These are phyloP conservation scores for Machaerirhynchus nigripectus DNA, from an alignment of 2,113 vertebrate genomes.

Conservation along the genomic window DNA sequence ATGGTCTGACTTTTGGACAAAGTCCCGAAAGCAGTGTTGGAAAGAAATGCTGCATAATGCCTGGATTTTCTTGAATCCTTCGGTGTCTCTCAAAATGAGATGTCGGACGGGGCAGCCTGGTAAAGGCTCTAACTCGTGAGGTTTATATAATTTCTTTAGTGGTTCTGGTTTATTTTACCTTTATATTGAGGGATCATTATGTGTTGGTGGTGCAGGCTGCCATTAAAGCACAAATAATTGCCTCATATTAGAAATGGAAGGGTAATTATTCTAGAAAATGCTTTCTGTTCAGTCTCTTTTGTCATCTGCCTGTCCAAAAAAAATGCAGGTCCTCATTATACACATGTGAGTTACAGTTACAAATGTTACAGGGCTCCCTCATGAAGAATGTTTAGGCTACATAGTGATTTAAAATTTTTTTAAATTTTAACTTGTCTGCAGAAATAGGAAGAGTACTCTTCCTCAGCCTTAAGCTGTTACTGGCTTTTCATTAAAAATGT, in stretches of 20 bases:
- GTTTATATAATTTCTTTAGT: neutral
- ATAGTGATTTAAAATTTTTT: neutral
- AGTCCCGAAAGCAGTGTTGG: neutral
- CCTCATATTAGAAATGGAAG: neutral
- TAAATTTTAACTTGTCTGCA: neutral
- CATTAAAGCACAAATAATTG: neutral
- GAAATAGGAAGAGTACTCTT: neutral
- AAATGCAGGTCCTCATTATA: neutral
- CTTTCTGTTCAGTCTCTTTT: neutral
- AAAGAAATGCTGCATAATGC: neutral
- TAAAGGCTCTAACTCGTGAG: neutral
- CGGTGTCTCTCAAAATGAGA: neutral
- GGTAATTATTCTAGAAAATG: constrained; percentile 9
- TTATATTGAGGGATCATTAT: neutral
- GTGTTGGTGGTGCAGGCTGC: neutral
- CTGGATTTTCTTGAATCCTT: neutral
- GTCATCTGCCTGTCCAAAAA: neutral
- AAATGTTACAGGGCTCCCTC: neutral
- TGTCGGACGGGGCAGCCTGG: neutral
- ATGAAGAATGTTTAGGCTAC: neutral
- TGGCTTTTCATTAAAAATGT: neutral
- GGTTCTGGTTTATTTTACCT: neutral
- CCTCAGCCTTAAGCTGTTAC: neutral
- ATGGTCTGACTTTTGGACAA: neutral
- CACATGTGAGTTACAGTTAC: rapidly evolving